These are phyloP conservation scores for Ficedula albicollis DNA, from an alignment of 2,797 vertebrate genomes.

Conservation along the genomic window DNA sequence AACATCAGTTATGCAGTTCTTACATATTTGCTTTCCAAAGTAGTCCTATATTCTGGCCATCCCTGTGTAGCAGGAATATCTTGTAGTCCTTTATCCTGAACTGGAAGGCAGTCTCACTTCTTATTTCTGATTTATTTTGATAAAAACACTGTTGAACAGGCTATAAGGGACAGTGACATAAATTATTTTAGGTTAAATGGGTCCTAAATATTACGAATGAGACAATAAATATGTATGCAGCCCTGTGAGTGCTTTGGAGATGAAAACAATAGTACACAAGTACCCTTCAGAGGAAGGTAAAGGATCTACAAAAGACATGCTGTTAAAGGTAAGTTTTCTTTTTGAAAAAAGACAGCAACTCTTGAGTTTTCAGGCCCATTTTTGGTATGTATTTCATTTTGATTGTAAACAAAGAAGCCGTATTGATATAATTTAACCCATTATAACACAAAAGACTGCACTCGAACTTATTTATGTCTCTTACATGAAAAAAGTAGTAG, in stretches of 20 bases:
- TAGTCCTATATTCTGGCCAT: background rate
- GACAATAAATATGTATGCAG: background rate
- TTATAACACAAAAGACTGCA: background rate
- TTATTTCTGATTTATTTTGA: background rate
- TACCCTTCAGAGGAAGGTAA: background rate
- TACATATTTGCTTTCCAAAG: background rate
- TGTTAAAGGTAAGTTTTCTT: background rate
- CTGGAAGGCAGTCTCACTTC: background rate
- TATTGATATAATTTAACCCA: background rate
- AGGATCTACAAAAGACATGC: background rate
- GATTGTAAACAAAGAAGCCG: background rate
- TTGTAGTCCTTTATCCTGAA: background rate
- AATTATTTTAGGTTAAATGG: background rate
- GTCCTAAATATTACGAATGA: background rate
- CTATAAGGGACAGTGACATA: background rate
- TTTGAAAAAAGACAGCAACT: background rate
- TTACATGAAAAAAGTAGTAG: background rate
- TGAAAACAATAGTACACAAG: background rate
- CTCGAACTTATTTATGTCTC: background rate
- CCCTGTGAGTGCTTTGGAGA: background rate
- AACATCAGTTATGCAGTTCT: background rate
- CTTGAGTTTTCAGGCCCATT: background rate
- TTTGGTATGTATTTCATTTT: background rate
- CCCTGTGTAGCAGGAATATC: background rate
- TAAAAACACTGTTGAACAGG: accelerated